Percentiles rank a stretch among this genome's conserved stretches.
Evolutionary conservation across 1,140 invertebrate genomes (phyloP).

Genomic region (Drosophila bifasciata): DNA sequence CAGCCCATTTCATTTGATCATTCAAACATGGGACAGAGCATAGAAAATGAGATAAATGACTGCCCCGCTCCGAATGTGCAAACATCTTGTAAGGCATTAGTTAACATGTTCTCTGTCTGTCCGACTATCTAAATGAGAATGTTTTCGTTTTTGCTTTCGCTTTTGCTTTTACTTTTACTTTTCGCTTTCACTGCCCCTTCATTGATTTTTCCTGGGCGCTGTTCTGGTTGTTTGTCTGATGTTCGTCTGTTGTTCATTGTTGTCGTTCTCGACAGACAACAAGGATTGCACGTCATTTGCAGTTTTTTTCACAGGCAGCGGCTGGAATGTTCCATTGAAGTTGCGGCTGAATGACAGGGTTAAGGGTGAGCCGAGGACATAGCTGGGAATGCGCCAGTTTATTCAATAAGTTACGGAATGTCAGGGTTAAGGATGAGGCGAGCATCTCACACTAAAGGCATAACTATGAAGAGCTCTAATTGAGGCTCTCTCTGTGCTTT

Average conservation of each 20-base stretch:
- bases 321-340: conserved; percentile 15
- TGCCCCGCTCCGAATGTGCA: background rate
- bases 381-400: conserved; percentile 3
- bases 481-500: conserved; percentile 1
- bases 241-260: conserved; percentile 31
- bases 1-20: conserved; percentile 42
- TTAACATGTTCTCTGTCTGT: conserved; percentile 23
- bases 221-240: conserved; percentile 5
- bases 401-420: conserved; percentile 17
- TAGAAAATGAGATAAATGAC: conserved; percentile 25
- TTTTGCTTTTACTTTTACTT: conserved; percentile 18
- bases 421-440: background rate
- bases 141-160: conserved; percentile 21
- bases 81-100: conserved; percentile 33
- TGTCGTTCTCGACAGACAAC: conserved; percentile 49
- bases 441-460: conserved; percentile 15
- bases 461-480: conserved; percentile 21
- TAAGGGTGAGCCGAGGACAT: conserved; percentile 11
- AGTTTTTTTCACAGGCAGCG: conserved; percentile 16
- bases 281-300: conserved; percentile 60
- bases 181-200: background rate
- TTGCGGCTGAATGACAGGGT: conserved; percentile 32
- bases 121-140: conserved; percentile 42
- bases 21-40: conserved; percentile 2
- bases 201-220: conserved; percentile 35